Percentiles rank a stretch among this genome's conserved stretches.
These are phyloP conservation scores for Neodon shergylaensis DNA, from an alignment of 2,113 vertebrate species.

Conservation along the genomic window DNA sequence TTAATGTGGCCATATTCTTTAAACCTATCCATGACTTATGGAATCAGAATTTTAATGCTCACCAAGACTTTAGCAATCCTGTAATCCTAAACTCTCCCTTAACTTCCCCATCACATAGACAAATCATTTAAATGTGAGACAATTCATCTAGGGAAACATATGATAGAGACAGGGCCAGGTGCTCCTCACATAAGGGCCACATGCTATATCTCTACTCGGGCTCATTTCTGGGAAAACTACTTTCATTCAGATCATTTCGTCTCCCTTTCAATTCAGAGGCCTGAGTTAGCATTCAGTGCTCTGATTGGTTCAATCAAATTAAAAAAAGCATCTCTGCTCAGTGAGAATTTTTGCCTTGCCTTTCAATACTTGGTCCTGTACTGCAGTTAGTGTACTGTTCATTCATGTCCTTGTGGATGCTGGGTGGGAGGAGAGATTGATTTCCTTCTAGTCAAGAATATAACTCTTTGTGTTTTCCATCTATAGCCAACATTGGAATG, in stretches of 20 bases:
- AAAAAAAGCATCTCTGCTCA: neutral
- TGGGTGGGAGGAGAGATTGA: neutral
- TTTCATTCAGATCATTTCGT: neutral
- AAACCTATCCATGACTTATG: neutral
- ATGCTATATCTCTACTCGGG: neutral
- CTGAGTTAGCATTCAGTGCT: neutral
- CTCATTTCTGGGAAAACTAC: neutral
- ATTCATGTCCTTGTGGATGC: neutral
- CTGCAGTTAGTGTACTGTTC: neutral
- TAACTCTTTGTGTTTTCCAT: neutral
- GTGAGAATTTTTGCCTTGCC: neutral
- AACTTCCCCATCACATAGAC: neutral
- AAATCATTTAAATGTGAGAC: neutral
- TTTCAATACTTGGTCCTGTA: neutral
- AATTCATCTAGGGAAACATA: neutral
- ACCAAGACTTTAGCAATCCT: neutral
- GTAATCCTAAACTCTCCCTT: neutral
- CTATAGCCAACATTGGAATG: neutral
- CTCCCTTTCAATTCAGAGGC: neutral
- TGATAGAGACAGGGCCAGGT: neutral
- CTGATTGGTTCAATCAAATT: neutral
- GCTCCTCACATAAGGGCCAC: neutral
- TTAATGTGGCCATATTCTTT: slow-evolving; percentile 21
- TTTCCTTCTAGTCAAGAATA: neutral
- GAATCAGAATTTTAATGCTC: slow-evolving; percentile 24